Evolutionary conservation across 1,140 invertebrate genomes (phyloP).

Genomic region (Musca vetustissima): DNA sequence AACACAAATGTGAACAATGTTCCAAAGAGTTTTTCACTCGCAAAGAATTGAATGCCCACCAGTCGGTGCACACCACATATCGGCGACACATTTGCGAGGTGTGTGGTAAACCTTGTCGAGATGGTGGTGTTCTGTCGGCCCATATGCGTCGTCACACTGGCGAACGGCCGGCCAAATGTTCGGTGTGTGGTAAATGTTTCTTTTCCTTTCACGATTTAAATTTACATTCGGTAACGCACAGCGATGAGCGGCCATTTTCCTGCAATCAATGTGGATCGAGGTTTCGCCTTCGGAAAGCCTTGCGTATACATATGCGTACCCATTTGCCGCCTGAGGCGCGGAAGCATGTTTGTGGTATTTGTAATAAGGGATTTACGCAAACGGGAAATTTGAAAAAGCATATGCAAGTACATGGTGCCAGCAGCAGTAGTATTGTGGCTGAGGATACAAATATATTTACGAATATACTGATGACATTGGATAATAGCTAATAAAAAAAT

Average conservation of each 20-base stretch:
- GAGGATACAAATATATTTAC: no score
- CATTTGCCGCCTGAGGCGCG: neutral
- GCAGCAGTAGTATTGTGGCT: no score
- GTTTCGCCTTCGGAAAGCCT: slow-evolving; percentile 44
- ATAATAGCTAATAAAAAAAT: no score
- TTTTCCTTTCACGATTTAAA: slow-evolving; percentile 44
- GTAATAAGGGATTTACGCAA: slow-evolving; percentile 44
- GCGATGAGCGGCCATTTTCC: slow-evolving; percentile 57
- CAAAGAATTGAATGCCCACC: slow-evolving; percentile 44
- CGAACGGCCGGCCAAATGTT: slow-evolving; percentile 68
- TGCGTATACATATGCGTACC: slow-evolving; percentile 15
- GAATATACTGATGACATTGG: no score
- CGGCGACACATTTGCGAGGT: slow-evolving; percentile 47
- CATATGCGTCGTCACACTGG: slow-evolving; percentile 71
- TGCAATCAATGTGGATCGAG: slow-evolving; percentile 58
- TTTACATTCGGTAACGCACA: slow-evolving; percentile 56
- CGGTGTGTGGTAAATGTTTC: slow-evolving; percentile 21
- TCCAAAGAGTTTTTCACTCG: slow-evolving; percentile 43
- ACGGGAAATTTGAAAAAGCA: slow-evolving; percentile 56
- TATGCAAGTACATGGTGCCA: slow-evolving; percentile 56
- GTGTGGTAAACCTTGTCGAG: slow-evolving; percentile 42
- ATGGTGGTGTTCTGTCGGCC: slow-evolving; percentile 60
- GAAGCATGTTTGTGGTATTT: slow-evolving; percentile 30
- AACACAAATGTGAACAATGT: slow-evolving; percentile 41
- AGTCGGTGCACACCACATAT: slow-evolving; percentile 42